Evolutionary conservation across 2,113 vertebrate genomes (phyloP).

Genomic region (Azemiops feae): DNA sequence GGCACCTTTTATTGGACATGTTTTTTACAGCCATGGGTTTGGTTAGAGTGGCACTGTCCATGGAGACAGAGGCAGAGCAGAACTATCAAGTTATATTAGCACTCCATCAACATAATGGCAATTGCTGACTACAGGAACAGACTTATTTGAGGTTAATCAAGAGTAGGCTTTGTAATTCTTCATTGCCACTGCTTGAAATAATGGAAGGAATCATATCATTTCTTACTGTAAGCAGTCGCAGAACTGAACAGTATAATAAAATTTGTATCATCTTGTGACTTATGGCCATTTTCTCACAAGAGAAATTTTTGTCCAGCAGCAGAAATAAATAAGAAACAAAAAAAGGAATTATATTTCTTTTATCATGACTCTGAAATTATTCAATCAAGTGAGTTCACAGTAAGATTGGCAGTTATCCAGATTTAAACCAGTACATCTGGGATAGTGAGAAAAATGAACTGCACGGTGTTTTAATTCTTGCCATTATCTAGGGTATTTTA

Average conservation of each 20-base stretch:
- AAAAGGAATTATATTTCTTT: not conserved
- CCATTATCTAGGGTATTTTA: not conserved
- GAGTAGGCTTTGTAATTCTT: constrained; percentile 48
- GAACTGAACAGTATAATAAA: not conserved
- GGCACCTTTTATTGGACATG: constrained; percentile 40
- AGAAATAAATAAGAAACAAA: not conserved
- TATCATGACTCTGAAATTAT: not conserved
- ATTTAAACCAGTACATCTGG: not conserved
- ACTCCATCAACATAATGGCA: constrained; percentile 51
- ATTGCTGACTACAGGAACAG: constrained; percentile 39
- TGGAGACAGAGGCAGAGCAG: not conserved
- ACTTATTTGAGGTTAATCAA: constrained; percentile 61
- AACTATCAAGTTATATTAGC: constrained; percentile 41
- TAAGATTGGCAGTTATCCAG: not conserved
- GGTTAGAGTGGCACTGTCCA: constrained; percentile 31
- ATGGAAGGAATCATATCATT: constrained; percentile 30
- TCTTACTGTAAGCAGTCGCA: constrained; percentile 12
- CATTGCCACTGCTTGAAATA: constrained; percentile 30
- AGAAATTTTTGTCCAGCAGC: not conserved
- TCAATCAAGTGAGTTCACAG: not conserved
- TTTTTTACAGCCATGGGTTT: constrained; percentile 9
- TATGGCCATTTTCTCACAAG: not conserved
- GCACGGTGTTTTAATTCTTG: not conserved
- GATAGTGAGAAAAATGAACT: not conserved
- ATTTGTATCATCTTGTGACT: not conserved